These are phyloP conservation scores for Nematostella vectensis DNA, from an alignment of 92 coral and sea anemone genomes.

Conservation along the genomic window DNA sequence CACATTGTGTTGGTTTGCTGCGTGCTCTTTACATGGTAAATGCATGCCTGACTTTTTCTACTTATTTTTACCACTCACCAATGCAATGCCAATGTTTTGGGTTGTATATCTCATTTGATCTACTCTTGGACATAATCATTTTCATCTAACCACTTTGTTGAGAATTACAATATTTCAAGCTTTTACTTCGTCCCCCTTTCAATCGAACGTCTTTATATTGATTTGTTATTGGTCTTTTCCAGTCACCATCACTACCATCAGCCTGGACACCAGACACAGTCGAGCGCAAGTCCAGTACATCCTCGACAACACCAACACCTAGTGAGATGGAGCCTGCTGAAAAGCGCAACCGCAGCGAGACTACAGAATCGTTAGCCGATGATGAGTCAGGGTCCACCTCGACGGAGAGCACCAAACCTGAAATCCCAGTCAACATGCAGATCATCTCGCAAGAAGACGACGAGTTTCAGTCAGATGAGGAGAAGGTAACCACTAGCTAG, in stretches of 20 bases:
- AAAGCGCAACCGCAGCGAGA: slow-evolving; percentile 52
- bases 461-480: slow-evolving; percentile 93
- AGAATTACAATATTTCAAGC: too few relatives aligned
- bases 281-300: slow-evolving; percentile 21
- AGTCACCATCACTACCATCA: slow-evolving; percentile 46
- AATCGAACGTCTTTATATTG: too few relatives aligned
- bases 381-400: slow-evolving; percentile 33
- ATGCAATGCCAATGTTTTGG: too few relatives aligned
- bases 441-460: slow-evolving; percentile 93
- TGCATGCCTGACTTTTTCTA: too few relatives aligned
- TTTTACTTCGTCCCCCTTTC: too few relatives aligned
- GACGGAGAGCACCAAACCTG: slow-evolving; percentile 15
- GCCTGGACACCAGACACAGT: slow-evolving; percentile 36
- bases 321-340: slow-evolving; percentile 64
- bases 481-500: slow-evolving; percentile 72
- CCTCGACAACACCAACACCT: slow-evolving; percentile 26
- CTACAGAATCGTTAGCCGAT: slow-evolving; percentile 35
- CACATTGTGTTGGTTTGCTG: too few relatives aligned
- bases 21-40: too few relatives aligned
- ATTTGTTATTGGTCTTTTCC: background rate
- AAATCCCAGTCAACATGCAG: slow-evolving; percentile 34
- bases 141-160: too few relatives aligned
- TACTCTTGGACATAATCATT: too few relatives aligned
- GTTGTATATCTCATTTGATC: too few relatives aligned
- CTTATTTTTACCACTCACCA: too few relatives aligned